Evolutionary conservation across 2,797 vertebrate species (phyloP), one percentile per base, ranked within the genome.

Genomic region (Alouatta caraya): DNA sequence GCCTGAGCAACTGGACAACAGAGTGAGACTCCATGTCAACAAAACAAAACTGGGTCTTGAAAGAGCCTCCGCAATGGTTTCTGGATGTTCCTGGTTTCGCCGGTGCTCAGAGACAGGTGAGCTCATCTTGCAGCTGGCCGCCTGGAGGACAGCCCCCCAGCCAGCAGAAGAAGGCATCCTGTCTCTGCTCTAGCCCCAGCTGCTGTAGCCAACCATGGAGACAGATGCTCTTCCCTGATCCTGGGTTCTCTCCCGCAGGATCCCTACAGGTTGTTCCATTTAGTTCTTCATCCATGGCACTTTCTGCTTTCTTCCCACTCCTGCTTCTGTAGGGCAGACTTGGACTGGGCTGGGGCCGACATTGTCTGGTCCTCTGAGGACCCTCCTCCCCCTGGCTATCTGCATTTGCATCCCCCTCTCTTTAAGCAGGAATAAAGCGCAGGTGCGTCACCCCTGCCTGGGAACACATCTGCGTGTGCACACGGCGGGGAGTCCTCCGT

Each of bases 401-500:
- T 48, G 17, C 1, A 12, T 42, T 15, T 12, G n/a, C 3, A n/a
- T 61, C 2, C 17, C 42, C 10, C 12, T 46, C 48, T 55, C 80
- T 64, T 42, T 57, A 37, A 90, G 61, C 52, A 73, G 28, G 10
- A 42, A 13, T 26, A 39, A 81, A 88, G 55, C 7, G 15, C 57
- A 0, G 10, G 11, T 7, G 42, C 42, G 4, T 21, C n/a, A 22
- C 1, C 72, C 52, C 39, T 70, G 48, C 88, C 80, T 61, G 14
- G 0, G 4, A 50, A 9, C 0, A 6, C 26, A 7, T n/a, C 73
- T 64, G 14, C 22, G 19, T 2, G 10, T 9, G 44, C 26, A 5
- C 26, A 14, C 0, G 37, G 61, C 0, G 6, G 30, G 46, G 37
- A 17, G 22, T 4, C 50, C 28, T 6, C 24, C 0, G 0, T 5